These are phyloP conservation scores for Kryptolebias ocellatus DNA, from an alignment of 2,797 vertebrate genomes.

Conservation along the genomic window DNA sequence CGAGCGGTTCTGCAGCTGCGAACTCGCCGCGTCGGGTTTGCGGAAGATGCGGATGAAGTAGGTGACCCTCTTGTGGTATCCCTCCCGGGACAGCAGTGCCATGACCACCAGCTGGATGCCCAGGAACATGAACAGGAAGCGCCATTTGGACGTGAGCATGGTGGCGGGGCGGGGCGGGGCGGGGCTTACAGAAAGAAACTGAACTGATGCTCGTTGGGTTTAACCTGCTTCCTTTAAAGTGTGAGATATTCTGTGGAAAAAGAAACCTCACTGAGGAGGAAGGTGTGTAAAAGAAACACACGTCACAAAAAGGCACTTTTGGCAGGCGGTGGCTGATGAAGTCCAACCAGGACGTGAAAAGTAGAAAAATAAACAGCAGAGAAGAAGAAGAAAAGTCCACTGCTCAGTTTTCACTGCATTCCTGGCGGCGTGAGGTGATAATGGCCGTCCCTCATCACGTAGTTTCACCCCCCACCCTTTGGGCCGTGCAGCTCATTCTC, in stretches of 20 bases:
- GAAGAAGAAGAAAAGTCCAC: neutral
- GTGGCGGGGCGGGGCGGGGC: conserved; percentile 18
- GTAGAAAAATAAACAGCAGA: conserved; percentile 16
- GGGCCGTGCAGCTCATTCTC: conserved; percentile 47
- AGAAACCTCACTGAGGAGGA: conserved; percentile 1
- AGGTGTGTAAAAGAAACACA: neutral
- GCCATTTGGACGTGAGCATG: conserved; percentile 81
- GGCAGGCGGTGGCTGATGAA: conserved; percentile 21
- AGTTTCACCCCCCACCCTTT: conserved; percentile 48
- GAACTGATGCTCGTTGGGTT: conserved; percentile 26
- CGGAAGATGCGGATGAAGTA: conserved; percentile 85
- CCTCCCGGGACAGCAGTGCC: conserved; percentile 83
- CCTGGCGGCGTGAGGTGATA: conserved; percentile 22
- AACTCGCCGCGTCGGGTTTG: conserved; percentile 53
- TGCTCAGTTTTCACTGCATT: conserved; percentile 50
- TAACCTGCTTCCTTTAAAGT: neutral
- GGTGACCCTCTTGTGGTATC: conserved; percentile 79
- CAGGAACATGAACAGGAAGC: conserved; percentile 83
- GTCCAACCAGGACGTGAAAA: conserved; percentile 20
- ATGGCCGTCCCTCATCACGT: conserved; percentile 65
- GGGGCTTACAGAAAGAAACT: neutral
- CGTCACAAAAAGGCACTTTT: conserved; percentile 70
- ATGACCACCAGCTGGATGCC: conserved; percentile 86
- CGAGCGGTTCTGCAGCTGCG: conserved; percentile 65
- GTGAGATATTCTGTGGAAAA: neutral